These are phyloP conservation scores for Pempheris klunzingeri DNA, from an alignment of 2,797 vertebrate species.

Conservation along the genomic window DNA sequence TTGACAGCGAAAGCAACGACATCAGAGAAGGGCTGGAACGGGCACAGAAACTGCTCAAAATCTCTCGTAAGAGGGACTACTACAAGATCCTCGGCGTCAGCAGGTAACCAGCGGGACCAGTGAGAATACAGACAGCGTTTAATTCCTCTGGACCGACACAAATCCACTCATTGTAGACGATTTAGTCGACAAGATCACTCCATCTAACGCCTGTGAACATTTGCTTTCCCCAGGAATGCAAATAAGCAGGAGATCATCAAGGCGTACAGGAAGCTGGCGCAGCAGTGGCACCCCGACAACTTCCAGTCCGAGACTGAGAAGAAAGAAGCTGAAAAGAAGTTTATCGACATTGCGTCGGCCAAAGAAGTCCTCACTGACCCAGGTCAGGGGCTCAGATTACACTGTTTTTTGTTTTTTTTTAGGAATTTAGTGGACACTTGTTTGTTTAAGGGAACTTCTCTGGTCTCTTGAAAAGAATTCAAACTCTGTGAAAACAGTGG, in stretches of 20 bases:
- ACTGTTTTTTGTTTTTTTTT: too few relatives aligned
- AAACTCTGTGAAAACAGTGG: background rate
- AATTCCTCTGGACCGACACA: background rate
- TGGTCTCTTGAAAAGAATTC: background rate
- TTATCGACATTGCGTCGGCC: conserved; percentile 90
- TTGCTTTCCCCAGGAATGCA: conserved; percentile 79
- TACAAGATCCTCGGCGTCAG: conserved; percentile 90
- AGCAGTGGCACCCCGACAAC: conserved; percentile 92
- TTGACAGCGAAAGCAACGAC: conserved; percentile 85
- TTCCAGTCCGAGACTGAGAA: conserved; percentile 89
- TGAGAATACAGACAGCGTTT: background rate
- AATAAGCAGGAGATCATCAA: conserved; percentile 92
- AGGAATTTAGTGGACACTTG: background rate
- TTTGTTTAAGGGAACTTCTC: background rate
- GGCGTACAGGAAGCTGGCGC: conserved; percentile 91
- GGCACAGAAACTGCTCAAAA: conserved; percentile 88
- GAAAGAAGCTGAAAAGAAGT: conserved; percentile 89
- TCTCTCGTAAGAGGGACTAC: conserved; percentile 89
- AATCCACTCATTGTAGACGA: accelerated
- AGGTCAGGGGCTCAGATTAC: conserved; percentile 75
- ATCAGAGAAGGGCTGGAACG: conserved; percentile 87
- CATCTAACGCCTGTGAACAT: accelerated
- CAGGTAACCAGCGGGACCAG: conserved; percentile 75
- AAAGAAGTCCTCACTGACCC: conserved; percentile 91
- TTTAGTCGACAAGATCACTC: background rate